phyloP scores from a whole-genome alignment of 2,888 invertebrate species.

The Trichogramma dendrolimi region DNA sequence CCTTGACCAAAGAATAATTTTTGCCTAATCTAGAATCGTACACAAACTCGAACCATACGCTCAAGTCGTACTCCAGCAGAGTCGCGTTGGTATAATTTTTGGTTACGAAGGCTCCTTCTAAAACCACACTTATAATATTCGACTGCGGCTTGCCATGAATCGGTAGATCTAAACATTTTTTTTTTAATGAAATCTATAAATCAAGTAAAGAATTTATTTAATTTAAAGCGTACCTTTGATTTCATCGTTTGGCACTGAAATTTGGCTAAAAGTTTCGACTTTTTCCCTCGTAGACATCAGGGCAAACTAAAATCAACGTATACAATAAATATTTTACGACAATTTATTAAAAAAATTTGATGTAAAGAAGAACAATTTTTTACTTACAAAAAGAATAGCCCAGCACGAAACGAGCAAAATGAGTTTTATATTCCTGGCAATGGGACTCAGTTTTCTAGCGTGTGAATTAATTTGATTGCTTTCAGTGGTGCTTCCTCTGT shows the following conservation, averaged over 20 bases:
- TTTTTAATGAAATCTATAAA: not conserved
- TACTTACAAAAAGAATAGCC: conserved; percentile 61
- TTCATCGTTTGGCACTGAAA: conserved; percentile 59
- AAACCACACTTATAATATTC: no score
- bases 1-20: no score
- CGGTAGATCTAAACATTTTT: not conserved
- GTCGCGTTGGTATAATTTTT: no score
- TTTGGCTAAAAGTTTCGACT: conserved; percentile 59
- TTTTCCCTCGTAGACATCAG: conserved; percentile 69
- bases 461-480: conserved; percentile 19
- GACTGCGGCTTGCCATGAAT: not conserved
- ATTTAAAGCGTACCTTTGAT: conserved; percentile 54
- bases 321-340: conserved; percentile 5
- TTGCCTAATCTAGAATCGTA: no score
- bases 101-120: no score
- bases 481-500: conserved; percentile 8
- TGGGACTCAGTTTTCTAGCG: conserved; percentile 20
- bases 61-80: no score
- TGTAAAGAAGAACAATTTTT: conserved; percentile 11
- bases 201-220: not conserved
- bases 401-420: conserved; percentile 60
- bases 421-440: conserved; percentile 55
- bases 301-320: conserved; percentile 48
- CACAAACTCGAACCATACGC: no score
- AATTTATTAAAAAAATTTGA: not conserved